Evolutionary conservation across 1,140 invertebrate species (phyloP).

Genomic region (Bursaphelenchus mucronatus): DNA sequence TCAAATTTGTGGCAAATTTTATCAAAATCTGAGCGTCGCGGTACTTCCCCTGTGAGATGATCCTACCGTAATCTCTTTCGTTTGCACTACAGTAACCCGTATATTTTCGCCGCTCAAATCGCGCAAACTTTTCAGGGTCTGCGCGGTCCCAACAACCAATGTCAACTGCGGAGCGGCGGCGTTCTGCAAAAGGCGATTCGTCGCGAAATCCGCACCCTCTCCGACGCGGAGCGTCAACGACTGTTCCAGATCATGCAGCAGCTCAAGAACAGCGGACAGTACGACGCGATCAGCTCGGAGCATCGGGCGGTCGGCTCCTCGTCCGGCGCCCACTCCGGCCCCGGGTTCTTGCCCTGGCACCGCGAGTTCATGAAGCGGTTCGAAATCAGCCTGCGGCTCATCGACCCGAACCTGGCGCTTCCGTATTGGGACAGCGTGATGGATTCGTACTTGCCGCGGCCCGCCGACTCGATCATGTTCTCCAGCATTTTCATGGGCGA

Average conservation of each 20-base stretch:
- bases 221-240: constrained; percentile 54
- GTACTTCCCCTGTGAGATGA: no score
- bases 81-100: neutral
- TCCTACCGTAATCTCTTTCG: neutral
- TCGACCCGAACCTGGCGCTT: constrained; percentile 52
- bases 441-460: constrained; percentile 58
- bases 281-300: constrained; percentile 50
- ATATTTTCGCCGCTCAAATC: constrained; percentile 25
- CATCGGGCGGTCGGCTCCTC: constrained; percentile 54
- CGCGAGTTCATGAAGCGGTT: constrained; percentile 49
- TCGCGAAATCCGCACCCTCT: constrained; percentile 62
- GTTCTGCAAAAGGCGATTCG: constrained; percentile 49
- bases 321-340: constrained; percentile 55
- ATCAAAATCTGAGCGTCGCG: no score
- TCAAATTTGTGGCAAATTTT: no score
- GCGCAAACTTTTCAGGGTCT: constrained; percentile 38
- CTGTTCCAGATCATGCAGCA: constrained; percentile 61
- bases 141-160: constrained; percentile 46
- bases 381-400: constrained; percentile 50
- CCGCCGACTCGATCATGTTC: constrained; percentile 60
- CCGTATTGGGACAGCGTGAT: constrained; percentile 62
- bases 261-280: constrained; percentile 60
- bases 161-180: constrained; percentile 44
- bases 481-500: constrained; percentile 55
- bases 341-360: constrained; percentile 54